Evolutionary conservation across 1,140 invertebrate genomes (phyloP).

Genomic region (Lepidostoma basale): DNA sequence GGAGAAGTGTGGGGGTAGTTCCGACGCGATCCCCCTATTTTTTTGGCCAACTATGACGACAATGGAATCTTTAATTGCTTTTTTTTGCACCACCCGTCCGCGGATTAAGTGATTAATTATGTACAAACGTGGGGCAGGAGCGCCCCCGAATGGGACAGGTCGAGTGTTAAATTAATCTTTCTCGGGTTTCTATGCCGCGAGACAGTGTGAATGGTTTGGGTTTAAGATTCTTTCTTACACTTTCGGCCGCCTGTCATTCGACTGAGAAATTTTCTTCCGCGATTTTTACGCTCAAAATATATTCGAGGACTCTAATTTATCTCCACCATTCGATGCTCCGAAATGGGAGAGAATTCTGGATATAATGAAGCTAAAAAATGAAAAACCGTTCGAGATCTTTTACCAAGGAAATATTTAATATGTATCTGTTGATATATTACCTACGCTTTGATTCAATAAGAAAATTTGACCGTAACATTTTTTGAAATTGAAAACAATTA

Average conservation of each 20-base stretch:
- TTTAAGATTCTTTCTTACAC: slow-evolving; percentile 28
- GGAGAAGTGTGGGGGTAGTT: background rate
- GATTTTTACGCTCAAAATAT: background rate
- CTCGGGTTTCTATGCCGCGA: slow-evolving; percentile 32
- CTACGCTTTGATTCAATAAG: too few relatives aligned
- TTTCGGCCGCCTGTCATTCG: slow-evolving; percentile 23
- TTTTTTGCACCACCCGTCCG: slow-evolving; percentile 38
- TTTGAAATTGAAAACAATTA: too few relatives aligned
- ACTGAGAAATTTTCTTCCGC: slow-evolving; percentile 10
- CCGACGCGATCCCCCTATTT: slow-evolving; percentile 23
- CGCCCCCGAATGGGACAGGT: slow-evolving; percentile 34
- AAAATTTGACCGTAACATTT: too few relatives aligned
- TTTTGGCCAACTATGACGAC: slow-evolving; percentile 44
- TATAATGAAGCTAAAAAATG: too few relatives aligned
- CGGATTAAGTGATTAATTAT: slow-evolving; percentile 48
- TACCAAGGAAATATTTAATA: too few relatives aligned
- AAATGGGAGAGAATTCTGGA: too few relatives aligned
- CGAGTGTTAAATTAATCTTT: slow-evolving; percentile 43
- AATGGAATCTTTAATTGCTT: slow-evolving; percentile 47
- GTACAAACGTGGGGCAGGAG: slow-evolving; percentile 39
- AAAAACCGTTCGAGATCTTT: too few relatives aligned
- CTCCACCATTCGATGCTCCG: background rate
- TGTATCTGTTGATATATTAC: too few relatives aligned
- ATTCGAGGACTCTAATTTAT: background rate
- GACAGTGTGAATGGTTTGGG: slow-evolving; percentile 14